These are phyloP conservation scores for Drosophila nebulosa DNA, from an alignment of 1,140 invertebrate genomes.

Conservation along the genomic window DNA sequence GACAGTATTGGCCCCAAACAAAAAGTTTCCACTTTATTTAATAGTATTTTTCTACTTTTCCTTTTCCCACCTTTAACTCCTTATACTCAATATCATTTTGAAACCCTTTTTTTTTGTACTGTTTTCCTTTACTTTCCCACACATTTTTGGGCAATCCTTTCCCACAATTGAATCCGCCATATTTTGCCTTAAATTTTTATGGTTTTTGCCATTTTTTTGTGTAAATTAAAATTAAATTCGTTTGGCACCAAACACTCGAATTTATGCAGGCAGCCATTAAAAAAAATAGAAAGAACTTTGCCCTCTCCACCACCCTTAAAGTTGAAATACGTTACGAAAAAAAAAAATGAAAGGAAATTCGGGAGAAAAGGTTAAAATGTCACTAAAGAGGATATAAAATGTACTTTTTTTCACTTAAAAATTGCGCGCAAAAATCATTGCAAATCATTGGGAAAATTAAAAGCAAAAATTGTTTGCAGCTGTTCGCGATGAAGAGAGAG, in stretches of 20 bases:
- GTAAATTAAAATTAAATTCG: conserved; percentile 49
- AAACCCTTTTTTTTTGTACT: not conserved
- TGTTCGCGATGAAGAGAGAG: conserved; percentile 13
- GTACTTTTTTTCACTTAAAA: conserved; percentile 43
- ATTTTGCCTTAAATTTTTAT: conserved; percentile 31
- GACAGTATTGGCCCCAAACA: too few species aligned
- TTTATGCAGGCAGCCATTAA: conserved; percentile 61
- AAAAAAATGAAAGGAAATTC: conserved; percentile 16
- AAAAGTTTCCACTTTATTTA: too few species aligned
- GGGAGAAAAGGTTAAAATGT: conserved; percentile 70
- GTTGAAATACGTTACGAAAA: conserved; percentile 62
- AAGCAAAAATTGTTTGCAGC: conserved; percentile 41
- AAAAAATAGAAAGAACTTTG: conserved; percentile 21
- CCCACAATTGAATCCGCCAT: conserved; percentile 30
- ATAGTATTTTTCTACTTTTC: not conserved
- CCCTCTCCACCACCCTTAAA: not conserved
- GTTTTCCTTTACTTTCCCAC: conserved; percentile 19
- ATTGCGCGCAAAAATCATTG: conserved; percentile 45
- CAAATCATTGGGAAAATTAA: conserved; percentile 5
- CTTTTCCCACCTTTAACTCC: not conserved
- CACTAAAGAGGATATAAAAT: conserved; percentile 59
- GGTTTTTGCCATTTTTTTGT: conserved; percentile 19
- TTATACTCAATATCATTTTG: not conserved
- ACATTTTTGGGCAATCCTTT: not conserved
- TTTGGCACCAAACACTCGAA: conserved; percentile 32